These are phyloP conservation scores for Poecile montanus DNA, from an alignment of 2,797 vertebrate genomes.

Conservation along the genomic window DNA sequence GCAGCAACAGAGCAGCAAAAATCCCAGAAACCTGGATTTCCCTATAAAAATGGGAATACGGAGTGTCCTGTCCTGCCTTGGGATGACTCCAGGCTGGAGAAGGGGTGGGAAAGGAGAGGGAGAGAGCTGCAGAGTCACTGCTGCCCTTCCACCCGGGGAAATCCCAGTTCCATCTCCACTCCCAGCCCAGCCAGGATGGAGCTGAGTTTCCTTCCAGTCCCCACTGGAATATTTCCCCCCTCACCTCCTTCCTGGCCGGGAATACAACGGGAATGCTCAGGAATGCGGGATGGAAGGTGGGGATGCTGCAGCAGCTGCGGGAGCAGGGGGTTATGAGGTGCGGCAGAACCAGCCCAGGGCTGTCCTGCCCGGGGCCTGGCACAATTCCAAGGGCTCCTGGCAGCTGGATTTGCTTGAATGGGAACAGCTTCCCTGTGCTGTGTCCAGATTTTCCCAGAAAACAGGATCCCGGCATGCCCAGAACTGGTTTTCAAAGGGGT, in stretches of 20 bases:
- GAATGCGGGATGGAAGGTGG: neutral
- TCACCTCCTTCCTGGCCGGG: neutral
- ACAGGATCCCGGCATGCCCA: neutral
- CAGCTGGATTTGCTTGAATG: neutral
- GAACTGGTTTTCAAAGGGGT: neutral
- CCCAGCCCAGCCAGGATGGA: conserved; percentile 14
- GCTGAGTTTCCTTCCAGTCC: neutral
- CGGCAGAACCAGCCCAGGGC: conserved; percentile 8
- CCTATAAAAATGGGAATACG: neutral
- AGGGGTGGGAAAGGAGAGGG: neutral
- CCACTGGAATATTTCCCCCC: neutral
- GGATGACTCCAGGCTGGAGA: neutral
- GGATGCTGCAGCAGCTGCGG: neutral
- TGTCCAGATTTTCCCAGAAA: neutral
- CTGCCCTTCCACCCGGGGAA: neutral
- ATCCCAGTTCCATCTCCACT: neutral
- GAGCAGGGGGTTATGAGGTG: neutral
- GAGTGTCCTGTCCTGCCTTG: neutral
- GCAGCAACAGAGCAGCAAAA: neutral
- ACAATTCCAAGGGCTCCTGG: neutral
- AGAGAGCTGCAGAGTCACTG: neutral
- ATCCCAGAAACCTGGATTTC: neutral
- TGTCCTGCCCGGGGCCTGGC: neutral
- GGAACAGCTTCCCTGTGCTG: neutral
- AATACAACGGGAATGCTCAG: neutral